A percentile compares a stretch with the other conserved stretches of the same genome.
Conservation (phyloP, 2,888 invertebrate species). For the Congeria kusceri region DNA sequence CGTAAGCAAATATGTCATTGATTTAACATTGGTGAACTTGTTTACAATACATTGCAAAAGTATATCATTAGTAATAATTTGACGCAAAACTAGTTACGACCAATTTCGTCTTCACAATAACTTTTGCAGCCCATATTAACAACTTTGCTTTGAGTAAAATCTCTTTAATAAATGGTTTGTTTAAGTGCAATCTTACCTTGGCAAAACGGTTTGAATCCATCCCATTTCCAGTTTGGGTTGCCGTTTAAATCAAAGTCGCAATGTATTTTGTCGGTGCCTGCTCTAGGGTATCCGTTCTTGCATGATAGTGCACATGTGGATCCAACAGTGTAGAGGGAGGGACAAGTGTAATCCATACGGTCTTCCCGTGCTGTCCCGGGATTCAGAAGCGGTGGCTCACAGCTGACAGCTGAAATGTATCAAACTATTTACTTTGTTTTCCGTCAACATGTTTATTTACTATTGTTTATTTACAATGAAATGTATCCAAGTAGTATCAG, state of each 20-base stretch:
- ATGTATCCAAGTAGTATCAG: no score
- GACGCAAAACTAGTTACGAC: no score
- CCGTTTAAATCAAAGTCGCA: slow-evolving; percentile 22
- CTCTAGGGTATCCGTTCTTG: slow-evolving; percentile 50
- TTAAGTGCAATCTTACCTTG: slow-evolving; percentile 28
- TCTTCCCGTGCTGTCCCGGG: slow-evolving; percentile 29
- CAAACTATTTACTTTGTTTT: neutral
- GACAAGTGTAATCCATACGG: slow-evolving; percentile 42
- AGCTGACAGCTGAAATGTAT: slow-evolving; percentile 32
- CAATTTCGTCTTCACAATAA: no score
- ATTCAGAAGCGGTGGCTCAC: slow-evolving; percentile 34
- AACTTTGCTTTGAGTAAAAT: no score
- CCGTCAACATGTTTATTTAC: neutral
- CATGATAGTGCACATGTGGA: slow-evolving; percentile 41
- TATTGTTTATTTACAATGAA: no score
- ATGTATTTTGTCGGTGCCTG: slow-evolving; percentile 32
- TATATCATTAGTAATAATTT: no score
- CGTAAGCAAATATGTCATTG: no score
- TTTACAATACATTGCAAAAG: no score
- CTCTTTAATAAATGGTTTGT: no score
- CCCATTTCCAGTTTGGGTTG: slow-evolving; percentile 42
- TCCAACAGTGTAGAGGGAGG: slow-evolving; percentile 36
- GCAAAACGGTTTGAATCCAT: slow-evolving; percentile 39
- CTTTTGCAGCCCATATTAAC: no score
- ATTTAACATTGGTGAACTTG: no score